phyloP scores from a whole-genome alignment of 2,888 invertebrate species.

The Plebejus melissa region DNA sequence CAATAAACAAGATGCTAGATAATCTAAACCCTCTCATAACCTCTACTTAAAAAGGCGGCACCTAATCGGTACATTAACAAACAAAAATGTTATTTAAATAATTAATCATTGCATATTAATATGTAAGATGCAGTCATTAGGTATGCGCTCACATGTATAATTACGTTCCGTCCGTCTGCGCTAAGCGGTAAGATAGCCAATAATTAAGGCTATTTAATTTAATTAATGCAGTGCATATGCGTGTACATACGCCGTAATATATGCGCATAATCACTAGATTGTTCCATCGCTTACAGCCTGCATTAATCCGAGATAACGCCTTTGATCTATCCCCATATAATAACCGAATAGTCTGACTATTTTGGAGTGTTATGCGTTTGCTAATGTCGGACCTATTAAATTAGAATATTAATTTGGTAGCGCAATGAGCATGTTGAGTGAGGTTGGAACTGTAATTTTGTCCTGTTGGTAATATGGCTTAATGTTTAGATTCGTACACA shows the following conservation, averaged over 20 bases:
- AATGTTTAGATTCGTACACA: background rate
- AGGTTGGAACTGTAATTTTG: conserved; percentile 4
- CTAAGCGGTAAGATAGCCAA: conserved; percentile 54
- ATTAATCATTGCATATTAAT: conserved; percentile 1
- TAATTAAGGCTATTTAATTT: conserved; percentile 73
- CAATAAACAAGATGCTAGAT: background rate
- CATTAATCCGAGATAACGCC: conserved; percentile 60
- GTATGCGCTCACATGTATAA: conserved; percentile 30
- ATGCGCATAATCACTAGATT: conserved; percentile 55
- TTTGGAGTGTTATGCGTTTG: conserved; percentile 23
- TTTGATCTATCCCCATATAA: conserved; percentile 50
- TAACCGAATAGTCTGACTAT: conserved; percentile 25
- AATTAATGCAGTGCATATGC: conserved; percentile 60
- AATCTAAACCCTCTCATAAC: background rate
- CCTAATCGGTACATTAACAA: conserved; percentile 11
- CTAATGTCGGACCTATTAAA: conserved; percentile 25
- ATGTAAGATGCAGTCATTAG: conserved; percentile 21
- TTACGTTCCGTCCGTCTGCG: conserved; percentile 41
- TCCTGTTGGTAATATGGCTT: background rate
- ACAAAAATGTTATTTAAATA: conserved; percentile 1
- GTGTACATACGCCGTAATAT: conserved; percentile 45
- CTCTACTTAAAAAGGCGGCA: conserved; percentile 1
- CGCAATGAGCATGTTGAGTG: conserved; percentile 6
- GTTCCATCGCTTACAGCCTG: conserved; percentile 64
- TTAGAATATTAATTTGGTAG: conserved; percentile 26